These are phyloP conservation scores for Aleiodes sp. DNA, from an alignment of 1,140 invertebrate genomes.

Conservation along the genomic window DNA sequence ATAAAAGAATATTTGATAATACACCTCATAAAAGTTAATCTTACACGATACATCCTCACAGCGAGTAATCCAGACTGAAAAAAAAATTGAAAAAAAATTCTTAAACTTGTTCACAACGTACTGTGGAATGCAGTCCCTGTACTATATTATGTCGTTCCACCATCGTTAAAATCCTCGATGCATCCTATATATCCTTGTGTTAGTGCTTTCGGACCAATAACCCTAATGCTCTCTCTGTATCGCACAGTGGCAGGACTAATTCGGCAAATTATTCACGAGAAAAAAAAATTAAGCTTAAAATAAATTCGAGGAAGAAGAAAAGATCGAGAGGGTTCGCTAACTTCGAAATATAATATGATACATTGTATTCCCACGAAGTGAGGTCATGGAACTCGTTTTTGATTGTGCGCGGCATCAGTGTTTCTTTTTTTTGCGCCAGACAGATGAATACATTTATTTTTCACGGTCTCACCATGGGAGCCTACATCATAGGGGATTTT, in stretches of 20 bases:
- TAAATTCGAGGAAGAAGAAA: not conserved
- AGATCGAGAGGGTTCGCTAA: not conserved
- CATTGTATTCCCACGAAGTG: constrained; percentile 3
- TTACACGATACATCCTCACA: too few relatives aligned
- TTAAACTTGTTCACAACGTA: constrained; percentile 51
- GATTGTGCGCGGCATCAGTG: not conserved
- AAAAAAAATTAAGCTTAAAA: not conserved
- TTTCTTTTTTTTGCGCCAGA: constrained; percentile 3
- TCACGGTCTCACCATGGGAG: constrained; percentile 10
- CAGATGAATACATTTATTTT: constrained; percentile 20
- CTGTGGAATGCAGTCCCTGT: constrained; percentile 51
- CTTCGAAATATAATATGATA: constrained; percentile 7
- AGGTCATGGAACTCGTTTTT: constrained; percentile 27
- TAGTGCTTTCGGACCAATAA: constrained; percentile 29
- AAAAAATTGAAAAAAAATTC: constrained; percentile 21
- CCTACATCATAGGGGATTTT: not conserved
- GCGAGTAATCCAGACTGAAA: not conserved
- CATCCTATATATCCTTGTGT: constrained; percentile 24
- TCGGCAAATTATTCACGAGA: not conserved
- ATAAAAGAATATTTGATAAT: too few relatives aligned
- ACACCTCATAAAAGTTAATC: too few relatives aligned
- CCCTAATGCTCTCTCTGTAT: not conserved
- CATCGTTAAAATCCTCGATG: constrained; percentile 15
- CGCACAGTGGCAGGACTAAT: not conserved
- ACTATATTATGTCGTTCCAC: constrained; percentile 29